These are phyloP conservation scores for Otocyon megalotis DNA, from an alignment of 2,113 vertebrate species.

Conservation along the genomic window DNA sequence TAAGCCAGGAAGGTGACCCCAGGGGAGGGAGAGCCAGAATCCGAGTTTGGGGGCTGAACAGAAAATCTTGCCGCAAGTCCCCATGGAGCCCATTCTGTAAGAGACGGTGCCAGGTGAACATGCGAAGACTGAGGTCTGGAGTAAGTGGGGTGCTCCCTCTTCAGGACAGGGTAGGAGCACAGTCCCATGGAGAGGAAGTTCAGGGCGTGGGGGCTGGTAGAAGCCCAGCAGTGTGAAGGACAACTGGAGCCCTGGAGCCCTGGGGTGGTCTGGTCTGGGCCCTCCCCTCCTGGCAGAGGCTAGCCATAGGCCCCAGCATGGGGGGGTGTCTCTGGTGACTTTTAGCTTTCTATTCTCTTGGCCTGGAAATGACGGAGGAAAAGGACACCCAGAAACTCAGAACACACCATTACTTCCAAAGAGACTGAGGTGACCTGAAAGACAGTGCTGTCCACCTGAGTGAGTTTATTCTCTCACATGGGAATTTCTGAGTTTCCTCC, in stretches of 20 bases:
- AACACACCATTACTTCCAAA: neutral
- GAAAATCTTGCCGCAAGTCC: neutral
- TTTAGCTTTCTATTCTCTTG: neutral
- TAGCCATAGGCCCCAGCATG: neutral
- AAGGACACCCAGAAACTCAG: neutral
- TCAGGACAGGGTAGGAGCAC: neutral
- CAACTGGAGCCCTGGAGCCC: neutral
- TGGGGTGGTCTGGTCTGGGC: neutral
- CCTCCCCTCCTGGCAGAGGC: neutral
- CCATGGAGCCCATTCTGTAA: neutral
- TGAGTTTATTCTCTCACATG: accelerated
- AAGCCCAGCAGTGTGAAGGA: neutral
- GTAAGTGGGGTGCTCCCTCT: neutral
- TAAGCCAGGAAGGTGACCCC: neutral
- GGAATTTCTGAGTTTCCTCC: neutral
- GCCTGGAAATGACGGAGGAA: neutral
- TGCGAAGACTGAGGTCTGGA: neutral
- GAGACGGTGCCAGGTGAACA: accelerated
- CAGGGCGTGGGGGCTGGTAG: neutral
- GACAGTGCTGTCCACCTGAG: neutral
- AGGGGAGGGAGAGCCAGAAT: neutral
- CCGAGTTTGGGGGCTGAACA: neutral
- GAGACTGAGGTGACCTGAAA: neutral
- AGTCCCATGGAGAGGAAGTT: neutral
- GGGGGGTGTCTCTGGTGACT: neutral